Evolutionary conservation across 2,888 invertebrate genomes (phyloP), one percentile per base, ranked within the genome.

Genomic region (Xanthia icteritia): DNA sequence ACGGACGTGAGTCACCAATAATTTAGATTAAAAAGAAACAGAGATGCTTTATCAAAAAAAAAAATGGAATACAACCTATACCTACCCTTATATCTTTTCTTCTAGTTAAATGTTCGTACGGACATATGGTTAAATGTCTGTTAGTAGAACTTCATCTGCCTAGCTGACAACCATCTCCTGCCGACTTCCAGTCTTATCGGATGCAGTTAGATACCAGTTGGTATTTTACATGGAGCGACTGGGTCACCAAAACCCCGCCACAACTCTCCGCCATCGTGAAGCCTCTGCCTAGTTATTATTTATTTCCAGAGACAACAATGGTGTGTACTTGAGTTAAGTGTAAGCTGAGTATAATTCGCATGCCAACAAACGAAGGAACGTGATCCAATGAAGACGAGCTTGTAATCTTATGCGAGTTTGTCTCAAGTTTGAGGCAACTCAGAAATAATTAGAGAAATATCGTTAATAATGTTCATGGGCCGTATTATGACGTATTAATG

Each of bases 281-380:
- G 3, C 31, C 9, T 76, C 23, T 42, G 45, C 42, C 27, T 64
- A 76, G 76, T 82, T 82, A 82, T 76, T 27, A 76, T 82, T 78
- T 58, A 42, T 76, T 76, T n/a, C 17, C 11, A 23, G 42, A 27
- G 31, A 82, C 58, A 76, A 82, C 77, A 78, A 74, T 64, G 75
- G 64, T 5, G 11, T 54, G 36, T 76, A 65, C 81, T 81, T 81
- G 65, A 42, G 45, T n/a, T 63, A 67, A 82, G 66, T 63, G 66
- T 82, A 67, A 79, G 39, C 48, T 31, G 51, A 80, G 67, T 60
- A 31, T 79, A 73, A 81, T 79, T 54, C 54, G 39, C n/a, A n/a
- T 23, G 58, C 48, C 45, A 60, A 84, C 80, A 69, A 79, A 83
- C 79, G 72, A 76, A 76, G 27, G 65, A 45, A 68, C 81, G 48